A percentile compares a stretch with the other conserved stretches of the same genome.
phyloP scores from a whole-genome alignment of 1,140 invertebrate genomes.

The Orussus abietinus region DNA sequence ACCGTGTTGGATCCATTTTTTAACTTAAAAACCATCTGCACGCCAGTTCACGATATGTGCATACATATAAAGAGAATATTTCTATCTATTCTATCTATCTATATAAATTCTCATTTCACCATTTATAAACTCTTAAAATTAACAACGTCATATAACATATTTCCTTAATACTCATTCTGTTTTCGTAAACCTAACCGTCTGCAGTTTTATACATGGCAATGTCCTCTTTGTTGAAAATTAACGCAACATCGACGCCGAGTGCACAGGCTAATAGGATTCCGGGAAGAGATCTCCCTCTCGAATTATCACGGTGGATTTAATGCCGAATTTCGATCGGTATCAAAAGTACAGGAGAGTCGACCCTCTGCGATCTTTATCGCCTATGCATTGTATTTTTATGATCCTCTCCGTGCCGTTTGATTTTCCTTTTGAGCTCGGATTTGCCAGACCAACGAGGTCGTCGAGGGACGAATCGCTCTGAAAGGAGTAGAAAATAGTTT shows the following conservation, averaged over 20 bases:
- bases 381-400: background rate
- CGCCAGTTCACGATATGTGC: too few species aligned
- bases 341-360: slow-evolving; percentile 10
- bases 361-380: slow-evolving; percentile 15
- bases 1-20: slow-evolving; percentile 1
- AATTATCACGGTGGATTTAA: slow-evolving; percentile 35
- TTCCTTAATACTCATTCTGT: slow-evolving; percentile 3
- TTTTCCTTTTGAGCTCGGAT: background rate
- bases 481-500: too few species aligned
- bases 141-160: slow-evolving; percentile 16
- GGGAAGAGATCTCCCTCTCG: slow-evolving; percentile 8
- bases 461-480: too few species aligned
- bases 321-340: slow-evolving; percentile 23
- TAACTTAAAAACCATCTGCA: too few species aligned
- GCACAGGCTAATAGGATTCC: slow-evolving; percentile 29
- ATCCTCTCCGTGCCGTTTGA: background rate
- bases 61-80: background rate
- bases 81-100: background rate
- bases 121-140: slow-evolving; percentile 7
- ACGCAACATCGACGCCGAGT: slow-evolving; percentile 9
- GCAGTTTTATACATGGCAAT: background rate
- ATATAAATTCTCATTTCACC: slow-evolving; percentile 1
- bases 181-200: background rate
- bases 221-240: slow-evolving; percentile 14
- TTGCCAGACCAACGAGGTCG: background rate